Evolutionary conservation across 2,113 vertebrate species (phyloP).

Genomic region (Syngnathoides biaculeatus): DNA sequence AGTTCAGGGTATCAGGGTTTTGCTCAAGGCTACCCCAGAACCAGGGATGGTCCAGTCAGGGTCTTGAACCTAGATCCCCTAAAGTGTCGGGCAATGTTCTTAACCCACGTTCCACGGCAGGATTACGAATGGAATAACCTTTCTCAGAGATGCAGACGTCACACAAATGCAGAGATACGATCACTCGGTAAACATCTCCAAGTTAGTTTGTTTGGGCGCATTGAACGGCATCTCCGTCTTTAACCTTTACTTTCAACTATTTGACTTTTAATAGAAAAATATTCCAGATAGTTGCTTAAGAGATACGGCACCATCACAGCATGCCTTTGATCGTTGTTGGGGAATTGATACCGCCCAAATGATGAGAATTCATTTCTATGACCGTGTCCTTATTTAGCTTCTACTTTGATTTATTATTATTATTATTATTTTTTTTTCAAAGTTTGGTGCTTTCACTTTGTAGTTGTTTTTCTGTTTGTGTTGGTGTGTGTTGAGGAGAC

Average conservation of each 20-base stretch:
- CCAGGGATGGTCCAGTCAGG: too few species aligned
- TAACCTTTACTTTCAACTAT: conserved; percentile 11
- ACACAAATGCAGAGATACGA: conserved; percentile 19
- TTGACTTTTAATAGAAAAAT: conserved; percentile 5
- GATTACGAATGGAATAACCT: conserved; percentile 38
- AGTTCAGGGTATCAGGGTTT: too few species aligned
- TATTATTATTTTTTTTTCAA: too few species aligned
- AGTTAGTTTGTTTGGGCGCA: conserved; percentile 12
- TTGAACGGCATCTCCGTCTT: conserved; percentile 35
- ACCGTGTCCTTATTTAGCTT: neutral
- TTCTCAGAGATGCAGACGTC: conserved; percentile 23
- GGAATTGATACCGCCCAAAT: neutral
- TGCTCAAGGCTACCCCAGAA: too few species aligned
- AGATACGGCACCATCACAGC: neutral
- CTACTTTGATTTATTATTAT: too few species aligned
- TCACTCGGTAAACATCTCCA: conserved; percentile 40
- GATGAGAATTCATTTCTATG: too few species aligned
- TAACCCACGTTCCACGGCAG: too few species aligned
- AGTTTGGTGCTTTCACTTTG: too few species aligned
- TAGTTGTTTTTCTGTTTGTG: too few species aligned
- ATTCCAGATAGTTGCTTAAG: neutral
- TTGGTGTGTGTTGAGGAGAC: too few species aligned
- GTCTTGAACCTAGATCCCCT: too few species aligned
- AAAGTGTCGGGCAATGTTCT: too few species aligned
- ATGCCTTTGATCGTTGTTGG: neutral